Percentiles rank a stretch among this genome's conserved stretches.
Evolutionary conservation across 1,140 invertebrate genomes (phyloP).

Genomic region (Calliphora vicina): DNA sequence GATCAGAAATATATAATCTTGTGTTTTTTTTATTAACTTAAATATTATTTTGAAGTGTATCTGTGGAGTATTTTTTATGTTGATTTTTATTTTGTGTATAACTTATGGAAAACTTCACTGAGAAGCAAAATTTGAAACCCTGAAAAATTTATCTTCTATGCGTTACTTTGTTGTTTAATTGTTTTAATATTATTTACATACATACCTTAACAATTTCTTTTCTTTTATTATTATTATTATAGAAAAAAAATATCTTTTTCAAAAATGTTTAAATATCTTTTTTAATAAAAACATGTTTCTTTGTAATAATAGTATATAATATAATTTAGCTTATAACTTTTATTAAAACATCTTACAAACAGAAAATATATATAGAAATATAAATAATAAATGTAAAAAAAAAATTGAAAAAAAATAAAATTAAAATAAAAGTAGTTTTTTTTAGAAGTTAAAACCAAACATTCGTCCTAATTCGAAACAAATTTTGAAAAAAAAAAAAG

Average conservation of each 20-base stretch:
- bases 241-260: background rate
- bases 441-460: background rate
- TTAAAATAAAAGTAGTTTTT: background rate
- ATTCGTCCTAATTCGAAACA: no score
- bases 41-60: background rate
- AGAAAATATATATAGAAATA: background rate
- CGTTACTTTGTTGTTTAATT: slow-evolving; percentile 6
- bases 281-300: background rate
- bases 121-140: background rate
- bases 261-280: background rate
- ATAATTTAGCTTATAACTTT: slow-evolving; percentile 14
- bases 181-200: background rate
- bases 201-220: background rate
- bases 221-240: background rate
- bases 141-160: background rate
- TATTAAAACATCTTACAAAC: background rate
- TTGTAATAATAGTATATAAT: background rate
- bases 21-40: background rate
- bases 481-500: no score
- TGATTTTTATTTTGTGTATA: background rate
- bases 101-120: background rate
- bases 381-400: slow-evolving; percentile 2
- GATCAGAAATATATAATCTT: slow-evolving; percentile 5
- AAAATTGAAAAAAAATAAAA: background rate
- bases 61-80: background rate